Conservation (phyloP, 2,888 invertebrate species). For the Heliconius cydno region DNA sequence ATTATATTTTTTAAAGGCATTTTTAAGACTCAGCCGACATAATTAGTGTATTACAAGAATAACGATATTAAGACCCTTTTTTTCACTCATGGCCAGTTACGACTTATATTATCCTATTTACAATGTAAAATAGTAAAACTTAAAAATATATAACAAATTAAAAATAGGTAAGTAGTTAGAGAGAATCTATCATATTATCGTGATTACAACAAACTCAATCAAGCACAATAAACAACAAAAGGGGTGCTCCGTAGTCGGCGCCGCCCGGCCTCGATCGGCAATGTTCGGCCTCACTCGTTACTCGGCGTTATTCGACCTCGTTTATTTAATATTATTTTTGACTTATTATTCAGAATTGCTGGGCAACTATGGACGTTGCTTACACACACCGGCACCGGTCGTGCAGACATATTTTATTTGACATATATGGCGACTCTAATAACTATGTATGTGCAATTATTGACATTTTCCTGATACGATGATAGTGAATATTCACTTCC, state of each 20-base stretch:
- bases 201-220: slow-evolving; percentile 78
- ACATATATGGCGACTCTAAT: background rate
- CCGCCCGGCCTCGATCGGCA: slow-evolving; percentile 12
- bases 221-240: slow-evolving; percentile 77
- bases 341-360: background rate
- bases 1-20: slow-evolving; percentile 24
- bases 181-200: slow-evolving; percentile 72
- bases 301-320: background rate
- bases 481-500: background rate
- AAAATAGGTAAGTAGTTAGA: slow-evolving; percentile 71
- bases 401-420: background rate
- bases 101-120: slow-evolving; percentile 45
- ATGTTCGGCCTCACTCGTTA: background rate
- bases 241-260: slow-evolving; percentile 47
- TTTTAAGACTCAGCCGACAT: slow-evolving; percentile 31
- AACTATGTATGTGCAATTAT: background rate
- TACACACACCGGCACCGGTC: slow-evolving; percentile 2
- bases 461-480: background rate
- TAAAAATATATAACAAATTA: slow-evolving; percentile 82
- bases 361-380: background rate
- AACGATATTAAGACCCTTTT: slow-evolving; percentile 36
- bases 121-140: slow-evolving; percentile 73
- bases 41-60: slow-evolving; percentile 30
- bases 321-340: no score
- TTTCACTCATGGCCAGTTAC: slow-evolving; percentile 40